Base-by-base conservation (phyloP, 2,888 invertebrate genomes). In the Listrodromus nycthemerus region DNA sequence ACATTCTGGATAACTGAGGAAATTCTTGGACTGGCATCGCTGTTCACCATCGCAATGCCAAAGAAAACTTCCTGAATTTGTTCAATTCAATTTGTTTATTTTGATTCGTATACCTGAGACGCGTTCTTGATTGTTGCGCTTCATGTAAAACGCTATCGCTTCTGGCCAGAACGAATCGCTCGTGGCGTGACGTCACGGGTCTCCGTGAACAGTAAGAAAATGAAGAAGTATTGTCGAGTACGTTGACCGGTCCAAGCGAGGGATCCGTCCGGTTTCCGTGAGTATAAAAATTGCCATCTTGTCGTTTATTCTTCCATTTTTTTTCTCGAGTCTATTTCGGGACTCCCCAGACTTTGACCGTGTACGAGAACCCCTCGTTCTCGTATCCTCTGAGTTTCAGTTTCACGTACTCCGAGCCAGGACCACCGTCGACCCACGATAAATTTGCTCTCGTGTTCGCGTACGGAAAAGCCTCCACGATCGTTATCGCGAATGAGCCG, bases 21-120 rank as follows among this genome's bases (percentile, higher is more conserved):
- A 75, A 96, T 96, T 86, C 96, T 96, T 2, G 96, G 96, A 88
- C 96, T 2, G 96, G 96, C 88, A 96, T 96, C 0, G 96, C 96
- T 7, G 96, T n/a, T n/a, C n/a, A n/a, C n/a, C 96, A 19, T 96
- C 96, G 19, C 96, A 96, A 95, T 94, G 55, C 90, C 94, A 74
- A 94, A 94, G 10, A 78, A 75, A 89, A 77, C 74, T 61, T 87
- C 88, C 41, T 90, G 80, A 87, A 71, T 19, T 1, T 61, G 30
- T 7, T 4, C 52, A 21, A 37, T 66, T 21, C 13, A 0, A 5
- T 33, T 58, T 19, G n/a, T 5, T 66, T 30, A 13, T 27, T 67
- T 45, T 3, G 27, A 33, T 80, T n/a, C 52, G 6, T 65, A 37
- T 41, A 10, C 58, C 55, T 66, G 41, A 71, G 63, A 75, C 65